These are phyloP conservation scores for Cryptocheilus praepositus DNA, from an alignment of 2,888 invertebrate genomes.

Conservation along the genomic window DNA sequence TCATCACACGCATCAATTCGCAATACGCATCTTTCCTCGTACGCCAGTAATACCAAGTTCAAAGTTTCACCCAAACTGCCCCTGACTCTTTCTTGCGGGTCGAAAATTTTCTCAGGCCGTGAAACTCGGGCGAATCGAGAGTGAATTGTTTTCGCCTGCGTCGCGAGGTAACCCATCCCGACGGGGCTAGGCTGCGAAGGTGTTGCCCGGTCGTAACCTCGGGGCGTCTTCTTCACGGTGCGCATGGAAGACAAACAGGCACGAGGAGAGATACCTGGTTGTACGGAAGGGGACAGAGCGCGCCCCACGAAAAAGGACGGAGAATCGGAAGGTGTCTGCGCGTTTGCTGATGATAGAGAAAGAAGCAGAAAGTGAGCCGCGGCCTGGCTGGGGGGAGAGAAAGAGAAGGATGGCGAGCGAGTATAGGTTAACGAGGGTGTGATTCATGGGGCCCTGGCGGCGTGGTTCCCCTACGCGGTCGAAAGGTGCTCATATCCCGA, in stretches of 20 bases:
- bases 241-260: constrained; percentile 37
- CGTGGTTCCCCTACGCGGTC: constrained; percentile 55
- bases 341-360: neutral
- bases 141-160: constrained; percentile 17
- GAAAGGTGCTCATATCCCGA: constrained; percentile 69
- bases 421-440: constrained; percentile 72
- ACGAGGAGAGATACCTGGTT: neutral
- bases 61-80: too few species aligned
- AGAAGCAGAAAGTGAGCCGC: neutral
- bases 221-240: constrained; percentile 29
- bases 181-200: constrained; percentile 52
- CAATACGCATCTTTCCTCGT: too few species aligned
- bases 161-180: constrained; percentile 17
- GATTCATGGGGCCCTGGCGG: constrained; percentile 70
- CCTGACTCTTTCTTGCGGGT: too few species aligned
- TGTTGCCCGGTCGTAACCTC: constrained; percentile 53
- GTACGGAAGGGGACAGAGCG: neutral
- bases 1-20: too few species aligned
- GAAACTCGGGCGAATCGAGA: neutral
- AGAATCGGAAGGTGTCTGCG: neutral
- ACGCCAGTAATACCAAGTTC: too few species aligned
- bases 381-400: neutral
- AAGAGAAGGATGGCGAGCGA: constrained; percentile 37
- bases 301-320: neutral
- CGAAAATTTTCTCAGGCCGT: too few species aligned